phyloP scores from a whole-genome alignment of 1,140 invertebrate genomes.

The Tenebrio molitor region DNA sequence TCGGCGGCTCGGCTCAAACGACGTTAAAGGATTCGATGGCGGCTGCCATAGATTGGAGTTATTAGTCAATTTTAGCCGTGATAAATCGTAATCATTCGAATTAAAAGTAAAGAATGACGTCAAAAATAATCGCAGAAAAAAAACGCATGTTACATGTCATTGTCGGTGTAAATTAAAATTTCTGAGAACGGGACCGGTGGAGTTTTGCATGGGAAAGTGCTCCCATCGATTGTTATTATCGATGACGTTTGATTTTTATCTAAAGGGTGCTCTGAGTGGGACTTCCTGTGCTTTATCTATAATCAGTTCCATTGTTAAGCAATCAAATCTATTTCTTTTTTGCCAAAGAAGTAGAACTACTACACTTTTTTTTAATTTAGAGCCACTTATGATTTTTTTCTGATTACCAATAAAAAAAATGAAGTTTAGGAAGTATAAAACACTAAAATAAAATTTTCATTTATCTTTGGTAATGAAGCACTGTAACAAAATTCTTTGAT shows the following conservation, averaged over 20 bases:
- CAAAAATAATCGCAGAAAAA: conserved; percentile 24
- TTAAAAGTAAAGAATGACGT: conserved; percentile 9
- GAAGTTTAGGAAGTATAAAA: too few species aligned
- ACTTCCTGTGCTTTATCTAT: too few species aligned
- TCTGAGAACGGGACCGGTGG: background rate
- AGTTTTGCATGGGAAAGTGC: background rate
- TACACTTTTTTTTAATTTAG: too few species aligned
- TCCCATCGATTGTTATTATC: background rate
- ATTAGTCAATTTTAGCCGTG: conserved; percentile 45
- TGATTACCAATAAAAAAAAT: too few species aligned
- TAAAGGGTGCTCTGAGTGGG: conserved; percentile 37
- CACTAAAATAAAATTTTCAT: too few species aligned
- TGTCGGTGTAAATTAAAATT: conserved; percentile 31
- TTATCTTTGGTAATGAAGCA: too few species aligned
- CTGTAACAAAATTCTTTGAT: too few species aligned
- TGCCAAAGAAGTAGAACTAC: too few species aligned
- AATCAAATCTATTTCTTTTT: too few species aligned
- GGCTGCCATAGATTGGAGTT: conserved; percentile 42
- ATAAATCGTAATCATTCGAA: conserved; percentile 45
- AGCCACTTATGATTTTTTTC: too few species aligned
- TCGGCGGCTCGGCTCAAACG: conserved; percentile 27
- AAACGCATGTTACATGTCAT: conserved; percentile 21
- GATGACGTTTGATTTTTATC: conserved; percentile 27
- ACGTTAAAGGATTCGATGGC: conserved; percentile 42
- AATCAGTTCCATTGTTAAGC: too few species aligned